Evolutionary conservation across 2,888 invertebrate species (phyloP), one percentile per base, ranked within the genome.

Genomic region (Leptopilina drosophilae): DNA sequence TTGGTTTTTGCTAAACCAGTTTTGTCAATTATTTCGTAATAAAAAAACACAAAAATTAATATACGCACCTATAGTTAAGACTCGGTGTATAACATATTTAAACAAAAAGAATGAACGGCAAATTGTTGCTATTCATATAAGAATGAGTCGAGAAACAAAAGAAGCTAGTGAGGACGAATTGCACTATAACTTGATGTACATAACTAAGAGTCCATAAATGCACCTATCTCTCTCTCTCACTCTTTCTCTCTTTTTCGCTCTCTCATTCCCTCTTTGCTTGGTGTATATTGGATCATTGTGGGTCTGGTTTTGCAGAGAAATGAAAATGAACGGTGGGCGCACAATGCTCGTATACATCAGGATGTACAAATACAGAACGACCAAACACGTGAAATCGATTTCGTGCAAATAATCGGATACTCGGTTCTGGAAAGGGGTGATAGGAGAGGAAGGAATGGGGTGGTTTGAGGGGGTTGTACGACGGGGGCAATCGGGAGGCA

Each of bases 351-450:
- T 86, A 86, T 86, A 86, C 85, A 49, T 49, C 49, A 86, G 85
- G 82, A 85, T 86, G 85, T 87, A 88, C 86, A 85, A 87, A 87
- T 85, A 88, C 85, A 85, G 87, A 87, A 83, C 86, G 86, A 84
- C 87, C 87, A 89, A 90, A 90, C 87, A 91, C 88, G 89, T 87
- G 89, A 91, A 91, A 91, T 91, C 89, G 91, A 91, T 91, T 91
- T 90, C 87, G 86, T 88, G 89, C 90, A 90, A 91, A 91, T 91
- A 91, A 90, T 91, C 91, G 90, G 91, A 90, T 91, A 90, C 89
- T 89, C 88, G 86, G 85, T 86, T 84, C 83, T 83, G 84, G 78
- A 66, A 66, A 64, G 53, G 69, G 53, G 75, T 66, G 75, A 82
- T 76, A 78, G 78, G 76, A 67, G 81, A 66, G 49, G 66, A 64